Percentiles rank a stretch among this genome's conserved stretches.
Conservation (phyloP, 2,797 vertebrate species). For the Coreius guichenoti region DNA sequence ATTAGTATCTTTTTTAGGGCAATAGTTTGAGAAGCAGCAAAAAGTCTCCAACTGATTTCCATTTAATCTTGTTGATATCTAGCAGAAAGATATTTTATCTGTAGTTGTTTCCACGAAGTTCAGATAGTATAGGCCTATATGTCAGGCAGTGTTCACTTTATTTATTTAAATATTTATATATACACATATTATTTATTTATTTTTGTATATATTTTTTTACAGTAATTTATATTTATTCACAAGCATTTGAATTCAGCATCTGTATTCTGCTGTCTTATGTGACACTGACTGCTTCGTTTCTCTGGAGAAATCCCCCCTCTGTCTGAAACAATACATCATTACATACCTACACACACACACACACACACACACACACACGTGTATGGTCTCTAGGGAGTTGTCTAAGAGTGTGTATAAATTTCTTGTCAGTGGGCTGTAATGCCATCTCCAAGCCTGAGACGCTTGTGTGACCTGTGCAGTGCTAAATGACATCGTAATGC, state of each 20-base stretch:
- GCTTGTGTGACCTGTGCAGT: conserved; percentile 15
- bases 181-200: too few relatives aligned
- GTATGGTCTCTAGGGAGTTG: conserved; percentile 6
- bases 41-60: background rate
- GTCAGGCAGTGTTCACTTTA: too few relatives aligned
- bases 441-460: conserved; percentile 9
- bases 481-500: conserved; percentile 54
- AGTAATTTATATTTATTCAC: background rate
- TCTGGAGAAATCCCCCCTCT: background rate
- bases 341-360: background rate
- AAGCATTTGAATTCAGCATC: background rate
- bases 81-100: background rate
- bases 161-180: background rate
- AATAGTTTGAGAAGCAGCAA: background rate
- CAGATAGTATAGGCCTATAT: background rate
- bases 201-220: too few relatives aligned
- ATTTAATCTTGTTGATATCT: background rate
- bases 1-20: background rate
- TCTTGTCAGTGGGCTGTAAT: conserved; percentile 30
- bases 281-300: background rate
- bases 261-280: background rate
- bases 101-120: background rate
- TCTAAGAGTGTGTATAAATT: conserved; percentile 27
- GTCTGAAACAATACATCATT: conserved; percentile 33
- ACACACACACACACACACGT: background rate